Percentiles rank a stretch among this genome's conserved stretches.
phyloP scores from a whole-genome alignment of 64 coral and sea anemone genomes.

The Orbicella faveolata region DNA sequence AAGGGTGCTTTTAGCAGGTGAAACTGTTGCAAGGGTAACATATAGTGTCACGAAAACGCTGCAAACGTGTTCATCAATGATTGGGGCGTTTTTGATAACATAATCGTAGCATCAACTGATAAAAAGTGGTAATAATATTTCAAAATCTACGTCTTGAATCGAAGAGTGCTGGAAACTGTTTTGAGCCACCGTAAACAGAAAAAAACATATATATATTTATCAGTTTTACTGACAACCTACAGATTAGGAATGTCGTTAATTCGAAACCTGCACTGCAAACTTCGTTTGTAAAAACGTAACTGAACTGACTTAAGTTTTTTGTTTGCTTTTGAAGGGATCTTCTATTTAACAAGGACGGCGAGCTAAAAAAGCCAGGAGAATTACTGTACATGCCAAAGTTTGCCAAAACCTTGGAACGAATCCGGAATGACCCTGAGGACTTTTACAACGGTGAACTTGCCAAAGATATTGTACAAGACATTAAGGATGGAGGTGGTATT shows the following conservation, averaged over 20 bases:
- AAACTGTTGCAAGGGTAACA: no score
- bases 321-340: constrained; percentile 54
- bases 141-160: no score
- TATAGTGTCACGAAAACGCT: no score
- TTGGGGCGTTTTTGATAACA: no score
- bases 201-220: background rate
- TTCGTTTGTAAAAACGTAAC: background rate
- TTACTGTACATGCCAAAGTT: constrained; percentile 78
- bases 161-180: no score
- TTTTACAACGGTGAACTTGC: constrained; percentile 65
- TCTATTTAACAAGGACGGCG: constrained; percentile 62
- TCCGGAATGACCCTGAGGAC: constrained; percentile 49
- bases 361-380: constrained; percentile 71
- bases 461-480: constrained; percentile 67
- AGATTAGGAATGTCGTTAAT: no score
- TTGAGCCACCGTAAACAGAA: background rate
- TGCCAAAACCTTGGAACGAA: constrained; percentile 59
- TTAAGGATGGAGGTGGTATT: constrained; percentile 78
- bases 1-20: no score
- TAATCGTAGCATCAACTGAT: no score
- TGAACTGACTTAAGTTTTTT: background rate
- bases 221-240: no score
- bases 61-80: no score
- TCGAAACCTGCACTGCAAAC: no score
- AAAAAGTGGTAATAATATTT: no score